Conservation (phyloP, 2,113 vertebrate genomes). For the Deroptyus accipitrinus region DNA sequence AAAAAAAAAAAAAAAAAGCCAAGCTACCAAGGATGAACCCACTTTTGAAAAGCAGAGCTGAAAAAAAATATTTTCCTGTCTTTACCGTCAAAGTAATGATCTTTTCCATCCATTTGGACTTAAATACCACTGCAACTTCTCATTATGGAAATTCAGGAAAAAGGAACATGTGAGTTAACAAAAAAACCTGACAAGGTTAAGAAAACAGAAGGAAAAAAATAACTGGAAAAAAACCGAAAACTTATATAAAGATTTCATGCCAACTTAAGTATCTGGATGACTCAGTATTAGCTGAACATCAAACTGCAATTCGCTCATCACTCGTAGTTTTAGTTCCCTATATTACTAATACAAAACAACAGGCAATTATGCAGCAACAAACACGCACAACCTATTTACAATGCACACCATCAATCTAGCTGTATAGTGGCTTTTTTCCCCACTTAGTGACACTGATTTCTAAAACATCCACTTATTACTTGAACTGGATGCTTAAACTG, state of each 20-base stretch:
- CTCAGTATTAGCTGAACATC: not conserved
- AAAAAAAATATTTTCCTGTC: not conserved
- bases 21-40: not conserved
- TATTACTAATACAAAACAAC: not conserved
- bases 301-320: not conserved
- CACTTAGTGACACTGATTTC: not conserved
- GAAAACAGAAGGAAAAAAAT: not conserved
- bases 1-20: not conserved
- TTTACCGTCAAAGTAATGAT: not conserved
- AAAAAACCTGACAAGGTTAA: not conserved
- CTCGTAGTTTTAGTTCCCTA: not conserved
- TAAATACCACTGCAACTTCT: not conserved
- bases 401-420: not conserved
- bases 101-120: not conserved
- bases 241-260: not conserved
- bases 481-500: not conserved
- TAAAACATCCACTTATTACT: not conserved
- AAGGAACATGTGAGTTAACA: not conserved
- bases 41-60: not conserved
- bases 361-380: not conserved
- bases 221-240: not conserved
- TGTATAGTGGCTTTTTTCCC: not conserved
- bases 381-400: not conserved
- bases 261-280: not conserved
- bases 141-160: not conserved